Percentiles rank a stretch among this genome's conserved stretches.
phyloP scores from a whole-genome alignment of 2,113 vertebrate species.

The Abramis brama region DNA sequence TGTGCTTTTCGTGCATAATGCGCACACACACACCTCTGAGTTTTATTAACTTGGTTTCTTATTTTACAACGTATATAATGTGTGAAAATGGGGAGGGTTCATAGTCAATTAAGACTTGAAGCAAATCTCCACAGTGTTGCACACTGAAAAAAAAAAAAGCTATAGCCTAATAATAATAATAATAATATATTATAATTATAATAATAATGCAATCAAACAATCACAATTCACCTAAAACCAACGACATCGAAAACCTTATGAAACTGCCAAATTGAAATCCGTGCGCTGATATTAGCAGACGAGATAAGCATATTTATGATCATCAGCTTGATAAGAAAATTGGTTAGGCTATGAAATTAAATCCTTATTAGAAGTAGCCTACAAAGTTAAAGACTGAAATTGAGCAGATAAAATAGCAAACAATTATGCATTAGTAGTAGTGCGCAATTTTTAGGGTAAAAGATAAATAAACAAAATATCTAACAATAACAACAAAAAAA shows the following conservation, averaged over 20 bases:
- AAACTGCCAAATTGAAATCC: background rate
- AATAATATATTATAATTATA: background rate
- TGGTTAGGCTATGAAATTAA: background rate
- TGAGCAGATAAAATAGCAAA: slow-evolving; percentile 11
- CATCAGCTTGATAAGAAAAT: background rate
- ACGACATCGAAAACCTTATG: background rate
- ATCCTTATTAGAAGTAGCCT: background rate
- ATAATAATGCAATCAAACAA: background rate
- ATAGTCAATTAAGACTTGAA: slow-evolving; percentile 52
- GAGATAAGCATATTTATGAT: slow-evolving; percentile 17
- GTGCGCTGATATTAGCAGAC: background rate
- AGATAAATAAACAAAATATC: background rate
- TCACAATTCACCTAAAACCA: background rate
- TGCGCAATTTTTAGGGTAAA: background rate
- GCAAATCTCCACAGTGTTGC: slow-evolving; percentile 44
- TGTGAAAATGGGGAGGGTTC: slow-evolving; percentile 52
- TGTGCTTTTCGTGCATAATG: slow-evolving; percentile 6
- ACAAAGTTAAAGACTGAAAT: background rate
- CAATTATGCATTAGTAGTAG: background rate
- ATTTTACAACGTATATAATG: slow-evolving; percentile 62
- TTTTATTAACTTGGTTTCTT: slow-evolving; percentile 52
- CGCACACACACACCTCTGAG: slow-evolving; percentile 6
- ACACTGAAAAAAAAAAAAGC: background rate
- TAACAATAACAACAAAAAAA: background rate
- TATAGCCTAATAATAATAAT: background rate